Evolutionary conservation across 2,888 invertebrate species (phyloP).

Genomic region (Eristalinus sepulchralis): DNA sequence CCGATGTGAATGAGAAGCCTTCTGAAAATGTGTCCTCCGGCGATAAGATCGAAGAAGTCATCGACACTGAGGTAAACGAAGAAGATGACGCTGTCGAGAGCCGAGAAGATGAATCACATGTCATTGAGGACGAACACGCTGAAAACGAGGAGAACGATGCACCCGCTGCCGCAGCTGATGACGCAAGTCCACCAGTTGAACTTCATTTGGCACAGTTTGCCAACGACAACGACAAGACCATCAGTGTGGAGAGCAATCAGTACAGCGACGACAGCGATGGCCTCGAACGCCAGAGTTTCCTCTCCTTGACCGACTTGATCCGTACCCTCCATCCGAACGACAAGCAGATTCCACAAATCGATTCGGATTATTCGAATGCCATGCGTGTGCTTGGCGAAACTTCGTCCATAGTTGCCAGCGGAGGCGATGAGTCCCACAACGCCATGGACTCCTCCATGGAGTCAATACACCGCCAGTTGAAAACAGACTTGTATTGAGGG

Average conservation of each 20-base stretch:
- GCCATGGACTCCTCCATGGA: constrained; percentile 57
- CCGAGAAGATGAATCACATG: constrained; percentile 33
- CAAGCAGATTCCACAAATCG: constrained; percentile 80
- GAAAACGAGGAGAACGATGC: constrained; percentile 51
- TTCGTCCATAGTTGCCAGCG: constrained; percentile 73
- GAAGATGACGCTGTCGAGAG: constrained; percentile 11
- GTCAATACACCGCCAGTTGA: constrained; percentile 48
- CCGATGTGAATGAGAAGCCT: constrained; percentile 67
- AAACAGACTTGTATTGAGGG: constrained; percentile 25
- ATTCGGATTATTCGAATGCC: constrained; percentile 81
- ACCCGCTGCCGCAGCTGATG: constrained; percentile 69
- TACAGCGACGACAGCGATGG: constrained; percentile 75
- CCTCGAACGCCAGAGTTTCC: constrained; percentile 79
- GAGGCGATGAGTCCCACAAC: constrained; percentile 40
- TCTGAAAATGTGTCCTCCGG: constrained; percentile 45
- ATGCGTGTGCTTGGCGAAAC: constrained; percentile 80
- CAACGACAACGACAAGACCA: constrained; percentile 79
- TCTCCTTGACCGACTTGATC: constrained; percentile 80
- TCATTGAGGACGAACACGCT: constrained; percentile 26
- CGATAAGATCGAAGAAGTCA: constrained; percentile 54
- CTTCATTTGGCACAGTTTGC: constrained; percentile 79
- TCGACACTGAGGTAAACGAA: constrained; percentile 47
- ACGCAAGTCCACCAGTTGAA: constrained; percentile 78
- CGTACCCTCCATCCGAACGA: constrained; percentile 80
- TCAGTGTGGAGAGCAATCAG: constrained; percentile 71